Evolutionary conservation across 35 echinoderm and acorn worm genomes (phyloP).

Genomic region (Nesometra sesokonis): DNA sequence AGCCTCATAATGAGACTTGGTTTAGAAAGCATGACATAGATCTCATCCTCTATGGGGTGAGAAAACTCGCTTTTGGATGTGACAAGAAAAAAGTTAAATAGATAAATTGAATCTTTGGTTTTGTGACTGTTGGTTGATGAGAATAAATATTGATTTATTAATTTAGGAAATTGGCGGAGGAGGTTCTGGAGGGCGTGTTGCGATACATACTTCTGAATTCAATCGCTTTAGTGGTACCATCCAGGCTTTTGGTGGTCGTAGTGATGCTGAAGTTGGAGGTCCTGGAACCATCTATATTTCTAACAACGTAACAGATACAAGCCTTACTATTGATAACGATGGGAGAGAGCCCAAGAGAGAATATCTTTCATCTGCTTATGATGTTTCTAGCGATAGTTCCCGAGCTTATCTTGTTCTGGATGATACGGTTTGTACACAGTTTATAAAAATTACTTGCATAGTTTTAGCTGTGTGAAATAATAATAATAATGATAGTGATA

Average conservation of each 20-base stretch:
- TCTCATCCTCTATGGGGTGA: too few species aligned
- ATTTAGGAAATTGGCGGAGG: constrained; percentile 72
- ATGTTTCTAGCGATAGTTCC: constrained; percentile 15
- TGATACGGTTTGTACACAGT: background rate
- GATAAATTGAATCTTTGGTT: too few species aligned
- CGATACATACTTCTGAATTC: constrained; percentile 28
- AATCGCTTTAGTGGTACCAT: constrained; percentile 46
- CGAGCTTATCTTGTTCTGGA: background rate
- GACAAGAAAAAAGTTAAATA: too few species aligned
- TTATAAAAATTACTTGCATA: too few species aligned
- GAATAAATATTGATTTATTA: background rate
- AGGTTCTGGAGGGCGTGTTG: constrained; percentile 65
- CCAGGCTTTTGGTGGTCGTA: constrained; percentile 48
- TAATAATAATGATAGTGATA: too few species aligned
- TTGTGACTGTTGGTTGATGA: too few species aligned
- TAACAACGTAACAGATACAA: constrained; percentile 29
- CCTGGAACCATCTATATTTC: constrained; percentile 70
- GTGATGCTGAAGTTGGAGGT: constrained; percentile 35
- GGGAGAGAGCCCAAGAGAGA: constrained; percentile 19
- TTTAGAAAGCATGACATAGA: too few species aligned
- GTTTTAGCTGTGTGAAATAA: too few species aligned
- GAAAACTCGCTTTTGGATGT: too few species aligned
- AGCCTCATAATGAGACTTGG: too few species aligned
- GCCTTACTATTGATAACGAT: constrained; percentile 43
- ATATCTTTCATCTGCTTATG: constrained; percentile 12